Evolutionary conservation across 2,888 invertebrate genomes (phyloP), one percentile per base, ranked within the genome.

Genomic region (Muscina levida): DNA sequence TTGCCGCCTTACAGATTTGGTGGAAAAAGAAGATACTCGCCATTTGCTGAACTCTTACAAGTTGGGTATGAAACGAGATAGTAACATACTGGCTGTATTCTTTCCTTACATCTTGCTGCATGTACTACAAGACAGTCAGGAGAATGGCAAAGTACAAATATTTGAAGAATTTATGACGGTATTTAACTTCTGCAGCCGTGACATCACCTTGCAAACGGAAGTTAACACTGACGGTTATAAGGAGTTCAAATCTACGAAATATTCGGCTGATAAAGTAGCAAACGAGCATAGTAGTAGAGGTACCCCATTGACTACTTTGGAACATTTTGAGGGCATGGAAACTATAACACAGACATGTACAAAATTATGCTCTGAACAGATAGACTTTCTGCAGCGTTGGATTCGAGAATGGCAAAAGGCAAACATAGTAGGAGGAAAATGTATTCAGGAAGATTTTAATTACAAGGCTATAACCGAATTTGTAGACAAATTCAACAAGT

Each of bases 361-460:
- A 26, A 94, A 94, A 89, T 92, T 94, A 1, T 93, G 95, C 77
- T 95, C 95, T 84, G 93, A 94, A 1, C 90, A 95, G 66, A 87
- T 96, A 67, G 96, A 96, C 88, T 95, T 96, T 84, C 88, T 96
- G 71, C 93, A 95, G 85, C 92, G 94, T 81, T 96, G 95, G 95
- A 88, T 94, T 8, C 90, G 94, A 73, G 94, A 94, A 85, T 94
- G 88, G 88, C 86, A 87, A 82, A 86, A 88, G 1, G 70, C 68
- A 5, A 83, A 85, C 15, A 85, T 85, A 68, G 83, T 85, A 2
- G 80, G 72, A 0, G 87, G 86, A 0, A 87, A 86, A 57, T 92
- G 92, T 89, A 91, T 85, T 22, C 73, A 83, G 11, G 80, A 77
- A 1, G 82, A 83, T 59, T 80, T 82, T 13, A 86, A 84, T 53